phyloP scores from a whole-genome alignment of 2,888 invertebrate genomes.

The Meghimatium bilineatum region DNA sequence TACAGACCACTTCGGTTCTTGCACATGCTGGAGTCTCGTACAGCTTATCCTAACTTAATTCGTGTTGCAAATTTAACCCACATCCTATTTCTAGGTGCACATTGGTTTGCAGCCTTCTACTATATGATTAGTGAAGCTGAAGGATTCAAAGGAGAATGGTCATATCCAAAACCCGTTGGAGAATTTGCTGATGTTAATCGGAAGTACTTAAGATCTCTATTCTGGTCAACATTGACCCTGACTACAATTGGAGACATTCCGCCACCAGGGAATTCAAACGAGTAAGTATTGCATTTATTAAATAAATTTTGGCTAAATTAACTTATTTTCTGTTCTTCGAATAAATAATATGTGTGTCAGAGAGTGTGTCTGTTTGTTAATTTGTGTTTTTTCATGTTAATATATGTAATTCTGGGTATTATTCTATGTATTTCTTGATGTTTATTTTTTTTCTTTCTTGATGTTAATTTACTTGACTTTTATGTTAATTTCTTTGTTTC shows the following conservation, averaged over 20 bases:
- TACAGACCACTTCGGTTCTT: slow-evolving; percentile 91
- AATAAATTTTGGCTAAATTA: no score
- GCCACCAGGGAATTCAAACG: slow-evolving; percentile 95
- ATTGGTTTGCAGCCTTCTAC: slow-evolving; percentile 99
- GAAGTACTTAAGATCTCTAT: slow-evolving; percentile 94
- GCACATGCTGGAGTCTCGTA: slow-evolving; percentile 96
- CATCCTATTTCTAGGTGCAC: slow-evolving; percentile 93
- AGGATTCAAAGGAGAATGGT: slow-evolving; percentile 79
- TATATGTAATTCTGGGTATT: no score
- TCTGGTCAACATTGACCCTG: slow-evolving; percentile 96
- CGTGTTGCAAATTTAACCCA: slow-evolving; percentile 95
- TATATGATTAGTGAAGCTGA: slow-evolving; percentile 89
- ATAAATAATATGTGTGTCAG: no score
- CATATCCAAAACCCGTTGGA: slow-evolving; percentile 80
- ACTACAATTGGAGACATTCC: slow-evolving; percentile 97
- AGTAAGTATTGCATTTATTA: slow-evolving; percentile 85
- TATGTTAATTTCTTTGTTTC: no score
- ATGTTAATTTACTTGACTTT: no score
- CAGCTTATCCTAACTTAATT: slow-evolving; percentile 97
- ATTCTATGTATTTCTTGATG: no score
- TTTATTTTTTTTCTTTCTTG: no score
- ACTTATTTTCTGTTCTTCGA: no score
- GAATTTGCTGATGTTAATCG: slow-evolving; percentile 89
- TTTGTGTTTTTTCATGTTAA: no score
- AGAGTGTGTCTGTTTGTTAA: no score